phyloP scores from a whole-genome alignment of 2,797 vertebrate genomes.

The Capromys pilorides region DNA sequence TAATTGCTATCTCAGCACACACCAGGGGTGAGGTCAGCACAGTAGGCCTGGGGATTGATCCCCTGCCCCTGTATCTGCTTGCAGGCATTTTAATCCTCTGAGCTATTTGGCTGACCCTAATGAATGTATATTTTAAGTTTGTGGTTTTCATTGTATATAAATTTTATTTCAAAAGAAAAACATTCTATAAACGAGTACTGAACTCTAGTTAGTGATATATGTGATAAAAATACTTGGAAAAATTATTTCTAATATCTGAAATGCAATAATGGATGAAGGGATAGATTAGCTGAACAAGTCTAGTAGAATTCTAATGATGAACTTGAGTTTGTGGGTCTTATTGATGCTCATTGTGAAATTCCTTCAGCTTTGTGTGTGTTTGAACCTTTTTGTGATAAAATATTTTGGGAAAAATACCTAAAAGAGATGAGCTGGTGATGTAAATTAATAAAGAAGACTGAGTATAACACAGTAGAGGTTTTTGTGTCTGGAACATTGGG shows the following conservation, averaged over 20 bases:
- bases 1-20: no score
- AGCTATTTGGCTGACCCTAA: background rate
- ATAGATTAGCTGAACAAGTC: background rate
- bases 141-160: background rate
- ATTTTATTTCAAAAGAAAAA: constrained; percentile 51
- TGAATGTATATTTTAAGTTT: background rate
- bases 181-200: background rate
- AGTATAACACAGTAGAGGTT: background rate
- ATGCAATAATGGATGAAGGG: background rate
- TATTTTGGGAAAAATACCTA: background rate
- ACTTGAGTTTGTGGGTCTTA: background rate
- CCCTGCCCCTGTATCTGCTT: no score
- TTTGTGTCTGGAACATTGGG: background rate
- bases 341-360: background rate
- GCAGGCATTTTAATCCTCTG: no score
- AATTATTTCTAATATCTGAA: background rate
- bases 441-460: background rate
- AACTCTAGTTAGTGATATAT: background rate
- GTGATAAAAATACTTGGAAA: background rate
- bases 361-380: background rate
- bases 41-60: no score
- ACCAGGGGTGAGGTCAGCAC: no score
- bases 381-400: background rate
- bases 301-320: background rate
- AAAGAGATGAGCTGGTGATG: background rate